A percentile compares a stretch with the other conserved stretches of the same genome.
Evolutionary conservation across 2,888 invertebrate genomes (phyloP).

Genomic region (Exocentrus adspersus): DNA sequence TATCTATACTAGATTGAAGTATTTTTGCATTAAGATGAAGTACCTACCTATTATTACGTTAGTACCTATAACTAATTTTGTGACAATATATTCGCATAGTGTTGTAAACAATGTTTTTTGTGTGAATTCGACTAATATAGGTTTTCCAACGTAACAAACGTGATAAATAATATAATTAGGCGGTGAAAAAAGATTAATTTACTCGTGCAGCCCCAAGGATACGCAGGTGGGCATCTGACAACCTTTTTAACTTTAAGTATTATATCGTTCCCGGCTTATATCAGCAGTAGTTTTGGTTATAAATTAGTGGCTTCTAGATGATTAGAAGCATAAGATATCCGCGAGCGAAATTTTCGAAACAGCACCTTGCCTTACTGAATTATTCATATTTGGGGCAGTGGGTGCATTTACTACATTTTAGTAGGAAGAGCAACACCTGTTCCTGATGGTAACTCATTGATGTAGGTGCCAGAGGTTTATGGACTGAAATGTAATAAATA

Average conservation of each 20-base stretch:
- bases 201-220: background rate
- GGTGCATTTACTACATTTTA: constrained; percentile 29
- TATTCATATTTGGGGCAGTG: constrained; percentile 49
- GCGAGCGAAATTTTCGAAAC: constrained; percentile 49
- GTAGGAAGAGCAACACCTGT: constrained; percentile 32
- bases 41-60: no score
- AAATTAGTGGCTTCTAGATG: constrained; percentile 47
- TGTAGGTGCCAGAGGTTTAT: background rate
- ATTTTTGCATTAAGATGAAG: no score
- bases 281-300: constrained; percentile 41
- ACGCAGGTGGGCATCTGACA: constrained; percentile 36
- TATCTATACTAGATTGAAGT: no score
- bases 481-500: background rate
- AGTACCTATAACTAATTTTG: no score
- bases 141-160: background rate
- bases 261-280: constrained; percentile 33
- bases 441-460: constrained; percentile 15
- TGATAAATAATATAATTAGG: constrained; percentile 16
- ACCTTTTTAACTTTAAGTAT: constrained; percentile 29
- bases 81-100: no score
- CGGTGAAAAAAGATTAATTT: constrained; percentile 6
- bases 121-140: background rate
- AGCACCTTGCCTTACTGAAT: constrained; percentile 54
- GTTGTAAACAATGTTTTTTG: no score
- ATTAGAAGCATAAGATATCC: constrained; percentile 42